Conservation (phyloP, 2,888 invertebrate species). For the Cantharis rustica region DNA sequence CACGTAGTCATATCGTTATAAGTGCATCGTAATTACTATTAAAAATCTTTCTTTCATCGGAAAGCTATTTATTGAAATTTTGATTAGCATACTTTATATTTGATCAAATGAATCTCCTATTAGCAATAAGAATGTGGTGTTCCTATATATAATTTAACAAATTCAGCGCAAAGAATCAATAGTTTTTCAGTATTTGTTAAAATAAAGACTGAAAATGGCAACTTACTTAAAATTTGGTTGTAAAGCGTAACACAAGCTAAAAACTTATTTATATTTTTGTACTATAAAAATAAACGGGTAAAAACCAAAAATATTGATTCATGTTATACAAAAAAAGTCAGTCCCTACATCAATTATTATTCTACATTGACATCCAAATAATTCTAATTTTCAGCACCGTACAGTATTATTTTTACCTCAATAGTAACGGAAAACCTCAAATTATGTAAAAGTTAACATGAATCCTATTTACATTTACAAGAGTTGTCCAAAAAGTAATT, state of each 20-base stretch:
- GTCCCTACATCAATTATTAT: neutral
- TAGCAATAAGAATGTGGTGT: neutral
- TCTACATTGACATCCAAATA: neutral
- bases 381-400: neutral
- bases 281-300: neutral
- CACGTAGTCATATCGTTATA: too few species aligned
- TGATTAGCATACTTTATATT: neutral
- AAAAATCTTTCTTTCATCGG: neutral
- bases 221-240: constrained; percentile 9
- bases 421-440: neutral
- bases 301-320: neutral
- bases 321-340: neutral
- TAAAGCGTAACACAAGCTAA: neutral
- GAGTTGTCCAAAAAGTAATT: neutral
- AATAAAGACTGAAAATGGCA: constrained; percentile 9
- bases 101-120: neutral
- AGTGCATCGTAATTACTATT: too few species aligned
- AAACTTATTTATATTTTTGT: neutral
- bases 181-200: neutral
- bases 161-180: neutral
- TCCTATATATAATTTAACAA: neutral
- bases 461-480: neutral
- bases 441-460: neutral
- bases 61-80: neutral
- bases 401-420: neutral